Conservation (phyloP, 2,113 vertebrate genomes). For the Istiophorus platypterus region DNA sequence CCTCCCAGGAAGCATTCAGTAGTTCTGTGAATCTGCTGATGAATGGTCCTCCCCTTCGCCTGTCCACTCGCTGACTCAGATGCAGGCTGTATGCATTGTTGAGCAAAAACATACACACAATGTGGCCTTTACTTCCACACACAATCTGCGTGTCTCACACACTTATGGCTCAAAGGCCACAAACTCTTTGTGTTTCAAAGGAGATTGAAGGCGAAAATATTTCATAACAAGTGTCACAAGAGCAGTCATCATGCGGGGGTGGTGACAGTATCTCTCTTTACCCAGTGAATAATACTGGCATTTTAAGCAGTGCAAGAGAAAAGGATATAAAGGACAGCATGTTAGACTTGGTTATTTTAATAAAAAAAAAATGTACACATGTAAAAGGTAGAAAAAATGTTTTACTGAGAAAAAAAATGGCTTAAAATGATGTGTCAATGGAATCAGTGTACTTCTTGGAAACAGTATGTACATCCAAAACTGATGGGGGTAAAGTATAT, state of each 20-base stretch:
- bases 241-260: conserved; percentile 22
- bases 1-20: conserved; percentile 85
- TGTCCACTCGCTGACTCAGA: conserved; percentile 77
- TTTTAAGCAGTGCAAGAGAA: conserved; percentile 26
- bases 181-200: conserved; percentile 62
- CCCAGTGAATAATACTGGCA: not conserved
- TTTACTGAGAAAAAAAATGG: conserved; percentile 74
- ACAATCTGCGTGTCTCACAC: conserved; percentile 32
- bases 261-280: conserved; percentile 12
- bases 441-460: conserved; percentile 63
- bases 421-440: conserved; percentile 63
- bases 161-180: conserved; percentile 62
- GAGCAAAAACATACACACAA: conserved; percentile 54
- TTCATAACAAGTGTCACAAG: conserved; percentile 64
- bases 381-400: conserved; percentile 81
- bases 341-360: conserved; percentile 69
- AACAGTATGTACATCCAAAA: conserved; percentile 62
- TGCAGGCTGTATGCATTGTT: conserved; percentile 65
- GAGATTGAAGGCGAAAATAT: conserved; percentile 48
- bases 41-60: conserved; percentile 78
- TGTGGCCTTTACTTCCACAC: conserved; percentile 57
- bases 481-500: conserved; percentile 38
- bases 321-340: not conserved
- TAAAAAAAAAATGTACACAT: conserved; percentile 84
- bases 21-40: conserved; percentile 85